A percentile compares a stretch with the other conserved stretches of the same genome.
Conservation (phyloP, 2,888 invertebrate genomes). For the Cistogaster globosa region DNA sequence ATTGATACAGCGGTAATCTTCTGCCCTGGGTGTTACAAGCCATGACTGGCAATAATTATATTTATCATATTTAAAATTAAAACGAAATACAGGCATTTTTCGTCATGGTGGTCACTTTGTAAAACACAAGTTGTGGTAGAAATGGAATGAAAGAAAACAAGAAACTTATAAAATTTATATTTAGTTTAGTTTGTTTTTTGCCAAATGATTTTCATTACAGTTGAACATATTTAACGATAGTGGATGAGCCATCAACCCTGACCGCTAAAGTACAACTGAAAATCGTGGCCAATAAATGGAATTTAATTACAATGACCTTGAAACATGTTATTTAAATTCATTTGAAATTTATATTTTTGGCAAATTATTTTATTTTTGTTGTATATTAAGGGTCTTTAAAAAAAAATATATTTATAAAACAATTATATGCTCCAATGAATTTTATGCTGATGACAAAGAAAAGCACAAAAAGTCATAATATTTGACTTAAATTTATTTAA, state of each 20-base stretch:
- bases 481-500: slow-evolving; percentile 30
- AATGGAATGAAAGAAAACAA: not conserved
- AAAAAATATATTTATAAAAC: not conserved
- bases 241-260: not conserved
- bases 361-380: not conserved
- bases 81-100: slow-evolving; percentile 31
- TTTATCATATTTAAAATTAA: slow-evolving; percentile 65
- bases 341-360: not conserved
- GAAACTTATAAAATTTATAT: slow-evolving; percentile 17
- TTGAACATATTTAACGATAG: slow-evolving; percentile 6
- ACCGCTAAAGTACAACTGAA: slow-evolving; percentile 13
- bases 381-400: too few relatives aligned
- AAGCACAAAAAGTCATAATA: slow-evolving; percentile 7
- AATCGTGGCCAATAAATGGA: slow-evolving; percentile 44
- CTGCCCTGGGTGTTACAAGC: not conserved
- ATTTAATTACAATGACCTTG: slow-evolving; percentile 61
- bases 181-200: slow-evolving; percentile 43
- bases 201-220: slow-evolving; percentile 44
- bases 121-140: slow-evolving; percentile 30
- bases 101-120: slow-evolving; percentile 33
- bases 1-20: not conserved
- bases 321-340: slow-evolving; percentile 6
- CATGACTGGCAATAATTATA: slow-evolving; percentile 53
- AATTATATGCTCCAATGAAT: slow-evolving; percentile 44
- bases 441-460: slow-evolving; percentile 17